Percentiles rank a stretch among this genome's conserved stretches.
Evolutionary conservation across 2,888 invertebrate species (phyloP).

Genomic region (Tenthredo livida): DNA sequence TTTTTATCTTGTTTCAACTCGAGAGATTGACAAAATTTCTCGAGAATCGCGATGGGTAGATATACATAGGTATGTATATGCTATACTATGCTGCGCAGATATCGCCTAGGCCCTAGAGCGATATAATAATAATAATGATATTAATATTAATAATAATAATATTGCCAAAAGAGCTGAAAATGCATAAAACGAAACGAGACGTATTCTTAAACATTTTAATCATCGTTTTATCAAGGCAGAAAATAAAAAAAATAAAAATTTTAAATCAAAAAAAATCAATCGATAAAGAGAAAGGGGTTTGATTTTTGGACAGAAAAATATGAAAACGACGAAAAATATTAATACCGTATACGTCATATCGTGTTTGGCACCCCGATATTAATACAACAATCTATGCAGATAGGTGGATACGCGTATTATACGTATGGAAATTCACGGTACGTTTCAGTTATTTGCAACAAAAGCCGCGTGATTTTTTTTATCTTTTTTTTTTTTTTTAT

Average conservation of each 20-base stretch:
- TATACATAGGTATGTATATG: not conserved
- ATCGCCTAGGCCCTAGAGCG: not conserved
- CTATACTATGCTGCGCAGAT: too few relatives aligned
- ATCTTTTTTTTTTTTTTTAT: not conserved
- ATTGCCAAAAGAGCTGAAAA: not conserved
- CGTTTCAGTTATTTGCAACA: slow-evolving; percentile 8
- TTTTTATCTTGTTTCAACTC: not conserved
- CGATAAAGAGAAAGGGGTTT: not conserved
- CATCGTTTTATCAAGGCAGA: not conserved
- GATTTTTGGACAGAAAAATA: too few relatives aligned
- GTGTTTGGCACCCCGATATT: not conserved
- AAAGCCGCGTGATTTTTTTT: not conserved
- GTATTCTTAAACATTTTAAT: not conserved
- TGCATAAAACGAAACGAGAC: not conserved
- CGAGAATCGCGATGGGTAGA: not conserved
- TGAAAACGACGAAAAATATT: too few relatives aligned
- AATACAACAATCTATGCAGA: not conserved
- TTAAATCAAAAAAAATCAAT: not conserved
- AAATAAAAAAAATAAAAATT: too few relatives aligned
- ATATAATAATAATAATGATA: not conserved
- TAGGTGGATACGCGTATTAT: not conserved
- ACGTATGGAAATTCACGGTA: not conserved
- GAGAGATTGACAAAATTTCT: not conserved
- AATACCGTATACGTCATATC: too few relatives aligned
- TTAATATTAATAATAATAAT: not conserved